Percentiles rank a stretch among this genome's conserved stretches.
phyloP scores from a whole-genome alignment of 64 coral and sea anemone species.

The Hydrozoanthus tunicans region DNA sequence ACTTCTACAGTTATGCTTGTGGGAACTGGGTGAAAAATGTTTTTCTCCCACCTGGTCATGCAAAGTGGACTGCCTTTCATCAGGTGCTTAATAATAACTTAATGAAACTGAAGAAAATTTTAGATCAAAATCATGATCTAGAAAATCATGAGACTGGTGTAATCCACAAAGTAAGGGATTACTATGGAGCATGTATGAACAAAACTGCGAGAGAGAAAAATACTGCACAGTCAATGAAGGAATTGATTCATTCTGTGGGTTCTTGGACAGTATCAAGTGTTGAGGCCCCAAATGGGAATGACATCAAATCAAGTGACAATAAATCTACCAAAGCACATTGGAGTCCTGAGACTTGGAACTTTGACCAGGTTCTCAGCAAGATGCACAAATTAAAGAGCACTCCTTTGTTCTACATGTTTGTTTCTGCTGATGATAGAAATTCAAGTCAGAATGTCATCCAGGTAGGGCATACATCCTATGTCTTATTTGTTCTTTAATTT shows the following conservation, averaged over 20 bases:
- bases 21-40: constrained; percentile 79
- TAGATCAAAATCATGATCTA: constrained; percentile 51
- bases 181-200: constrained; percentile 83
- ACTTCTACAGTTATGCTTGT: constrained; percentile 88
- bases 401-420: constrained; percentile 99
- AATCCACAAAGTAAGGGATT: constrained; percentile 84
- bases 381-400: constrained; percentile 97
- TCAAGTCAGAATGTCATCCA: constrained; percentile 92
- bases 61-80: constrained; percentile 90
- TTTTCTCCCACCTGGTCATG: constrained; percentile 64
- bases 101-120: constrained; percentile 73
- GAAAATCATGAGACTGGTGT: constrained; percentile 45
- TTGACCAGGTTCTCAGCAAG: constrained; percentile 85
- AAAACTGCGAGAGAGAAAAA: constrained; percentile 56
- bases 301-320: constrained; percentile 20
- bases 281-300: not conserved
- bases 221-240: constrained; percentile 59
- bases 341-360: constrained; percentile 97
- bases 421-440: constrained; percentile 94
- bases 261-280: constrained; percentile 63
- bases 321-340: constrained; percentile 56
- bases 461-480: constrained; percentile 32
- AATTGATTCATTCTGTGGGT: constrained; percentile 79
- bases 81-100: constrained; percentile 77
- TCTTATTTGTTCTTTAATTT: too few species aligned